A percentile compares a stretch with the other conserved stretches of the same genome.
phyloP scores from a whole-genome alignment of 2,797 vertebrate species.

The Paramormyrops hopkinsi region DNA sequence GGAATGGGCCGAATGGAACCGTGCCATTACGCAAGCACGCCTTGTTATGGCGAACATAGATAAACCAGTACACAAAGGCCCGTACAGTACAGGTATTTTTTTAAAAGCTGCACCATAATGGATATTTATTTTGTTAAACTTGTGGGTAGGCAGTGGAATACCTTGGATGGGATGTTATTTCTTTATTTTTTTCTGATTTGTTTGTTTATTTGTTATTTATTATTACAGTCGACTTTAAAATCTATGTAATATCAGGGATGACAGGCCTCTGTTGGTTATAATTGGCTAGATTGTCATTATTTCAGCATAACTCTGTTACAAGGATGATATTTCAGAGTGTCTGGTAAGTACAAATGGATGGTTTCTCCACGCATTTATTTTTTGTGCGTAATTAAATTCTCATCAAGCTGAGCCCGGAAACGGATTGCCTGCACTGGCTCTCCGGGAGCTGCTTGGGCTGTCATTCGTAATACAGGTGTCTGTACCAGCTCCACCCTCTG shows the following conservation, averaged over 20 bases:
- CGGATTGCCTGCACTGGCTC: slow-evolving; percentile 24
- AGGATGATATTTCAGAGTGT: not conserved
- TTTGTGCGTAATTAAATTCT: slow-evolving; percentile 6
- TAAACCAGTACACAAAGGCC: not conserved
- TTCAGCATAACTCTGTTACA: not conserved
- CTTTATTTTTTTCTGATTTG: not conserved
- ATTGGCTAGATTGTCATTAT: not conserved
- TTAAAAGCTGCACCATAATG: not conserved
- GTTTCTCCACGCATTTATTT: not conserved
- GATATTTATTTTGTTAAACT: not conserved
- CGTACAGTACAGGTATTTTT: not conserved
- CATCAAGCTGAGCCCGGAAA: slow-evolving; percentile 14
- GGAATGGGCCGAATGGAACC: not conserved
- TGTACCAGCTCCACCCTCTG: not conserved
- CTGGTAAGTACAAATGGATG: not conserved
- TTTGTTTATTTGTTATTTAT: not conserved
- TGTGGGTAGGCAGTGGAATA: not conserved
- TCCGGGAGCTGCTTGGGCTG: not conserved
- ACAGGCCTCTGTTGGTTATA: not conserved
- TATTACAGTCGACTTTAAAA: not conserved
- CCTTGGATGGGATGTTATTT: not conserved
- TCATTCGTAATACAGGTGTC: slow-evolving; percentile 36
- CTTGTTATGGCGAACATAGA: not conserved
- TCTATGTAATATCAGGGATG: not conserved
- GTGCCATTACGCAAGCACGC: not conserved